Conservation (phyloP, 1,140 invertebrate species). For the Drosophila sp. region DNA sequence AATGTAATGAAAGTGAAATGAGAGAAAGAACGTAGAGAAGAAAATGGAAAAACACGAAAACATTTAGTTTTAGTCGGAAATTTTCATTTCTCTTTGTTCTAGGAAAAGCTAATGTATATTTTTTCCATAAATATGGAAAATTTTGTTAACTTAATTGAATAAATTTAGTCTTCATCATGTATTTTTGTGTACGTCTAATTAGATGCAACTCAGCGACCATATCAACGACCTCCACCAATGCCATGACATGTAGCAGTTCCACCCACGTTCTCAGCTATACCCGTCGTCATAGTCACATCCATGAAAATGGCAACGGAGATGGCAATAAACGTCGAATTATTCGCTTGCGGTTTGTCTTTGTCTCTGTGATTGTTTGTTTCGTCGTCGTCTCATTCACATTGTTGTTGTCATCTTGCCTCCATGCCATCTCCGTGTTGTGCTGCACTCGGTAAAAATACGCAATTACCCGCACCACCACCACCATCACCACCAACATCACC, state of each 20-base stretch:
- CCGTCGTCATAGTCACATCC: conserved; percentile 71
- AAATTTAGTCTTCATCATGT: conserved; percentile 19
- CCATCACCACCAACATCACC: conserved; percentile 8
- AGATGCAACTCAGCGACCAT: conserved; percentile 66
- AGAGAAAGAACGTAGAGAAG: not conserved
- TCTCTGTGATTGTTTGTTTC: conserved; percentile 21
- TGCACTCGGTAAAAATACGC: conserved; percentile 65
- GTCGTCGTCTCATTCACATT: not conserved
- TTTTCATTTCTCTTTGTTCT: conserved; percentile 10
- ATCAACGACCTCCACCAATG: conserved; percentile 36
- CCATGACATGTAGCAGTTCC: conserved; percentile 52
- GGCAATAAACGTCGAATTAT: conserved; percentile 64
- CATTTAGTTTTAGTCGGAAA: not conserved
- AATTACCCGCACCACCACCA: conserved; percentile 60
- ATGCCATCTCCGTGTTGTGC: conserved; percentile 26
- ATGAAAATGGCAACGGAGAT: conserved; percentile 47
- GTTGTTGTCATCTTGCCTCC: conserved; percentile 2
- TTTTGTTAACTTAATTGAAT: not conserved
- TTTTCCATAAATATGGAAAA: not conserved
- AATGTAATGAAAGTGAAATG: not conserved
- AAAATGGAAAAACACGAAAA: not conserved
- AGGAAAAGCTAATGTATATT: not conserved
- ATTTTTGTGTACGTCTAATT: conserved; percentile 31
- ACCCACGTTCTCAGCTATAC: conserved; percentile 72
- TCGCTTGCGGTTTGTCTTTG: conserved; percentile 67